phyloP scores from a whole-genome alignment of 1,140 invertebrate genomes.

The Drosophila micromelanica region DNA sequence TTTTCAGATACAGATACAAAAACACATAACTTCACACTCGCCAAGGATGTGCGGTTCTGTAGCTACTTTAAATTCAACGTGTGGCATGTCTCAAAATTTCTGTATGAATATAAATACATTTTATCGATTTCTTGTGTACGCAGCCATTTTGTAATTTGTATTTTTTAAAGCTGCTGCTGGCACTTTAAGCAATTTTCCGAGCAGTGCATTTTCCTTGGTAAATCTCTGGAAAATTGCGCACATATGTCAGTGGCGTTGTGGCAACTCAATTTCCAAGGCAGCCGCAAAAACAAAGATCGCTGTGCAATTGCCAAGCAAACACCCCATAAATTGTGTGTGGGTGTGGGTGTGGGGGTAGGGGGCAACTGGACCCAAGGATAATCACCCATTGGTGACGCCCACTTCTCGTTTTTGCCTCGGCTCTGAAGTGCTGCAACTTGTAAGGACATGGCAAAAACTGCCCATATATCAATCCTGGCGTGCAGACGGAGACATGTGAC shows the following conservation, averaged over 20 bases:
- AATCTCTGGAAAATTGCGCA: slow-evolving; percentile 78
- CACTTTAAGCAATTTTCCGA: slow-evolving; percentile 25
- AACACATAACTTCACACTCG: slow-evolving; percentile 9
- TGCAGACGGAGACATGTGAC: slow-evolving; percentile 40
- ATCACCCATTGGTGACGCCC: slow-evolving; percentile 49
- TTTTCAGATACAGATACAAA: slow-evolving; percentile 21
- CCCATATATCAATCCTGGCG: slow-evolving; percentile 73
- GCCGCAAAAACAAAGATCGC: slow-evolving; percentile 57
- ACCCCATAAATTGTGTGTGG: slow-evolving; percentile 62
- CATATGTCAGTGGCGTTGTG: slow-evolving; percentile 60
- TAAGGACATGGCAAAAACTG: slow-evolving; percentile 36
- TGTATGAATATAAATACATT: slow-evolving; percentile 81
- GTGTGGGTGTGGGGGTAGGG: not conserved
- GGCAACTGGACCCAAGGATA: slow-evolving; percentile 48
- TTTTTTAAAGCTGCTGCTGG: slow-evolving; percentile 37
- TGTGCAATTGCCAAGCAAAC: slow-evolving; percentile 61
- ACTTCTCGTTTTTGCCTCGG: slow-evolving; percentile 41
- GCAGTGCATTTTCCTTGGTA: slow-evolving; percentile 61
- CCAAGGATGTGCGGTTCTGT: slow-evolving; percentile 19
- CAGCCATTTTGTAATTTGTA: slow-evolving; percentile 42
- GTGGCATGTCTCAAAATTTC: slow-evolving; percentile 41
- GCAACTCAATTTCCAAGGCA: slow-evolving; percentile 12
- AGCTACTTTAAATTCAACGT: slow-evolving; percentile 80
- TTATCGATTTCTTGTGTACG: slow-evolving; percentile 66
- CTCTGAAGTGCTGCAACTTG: slow-evolving; percentile 21